phyloP scores from a whole-genome alignment of 2,113 vertebrate species.

The Pteruthius melanotis region DNA sequence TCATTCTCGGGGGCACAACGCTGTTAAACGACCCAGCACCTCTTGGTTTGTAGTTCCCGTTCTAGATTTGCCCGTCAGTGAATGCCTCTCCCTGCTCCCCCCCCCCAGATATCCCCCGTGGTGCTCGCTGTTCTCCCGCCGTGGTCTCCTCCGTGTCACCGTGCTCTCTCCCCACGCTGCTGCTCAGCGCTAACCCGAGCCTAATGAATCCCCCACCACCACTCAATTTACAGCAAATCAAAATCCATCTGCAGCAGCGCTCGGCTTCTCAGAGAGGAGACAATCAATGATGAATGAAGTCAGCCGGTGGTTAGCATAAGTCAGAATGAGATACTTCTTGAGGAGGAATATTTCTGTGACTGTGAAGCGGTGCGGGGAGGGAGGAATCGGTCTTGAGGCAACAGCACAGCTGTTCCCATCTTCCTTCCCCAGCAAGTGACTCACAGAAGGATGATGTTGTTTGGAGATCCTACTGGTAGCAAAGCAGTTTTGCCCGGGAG shows the following conservation, averaged over 20 bases:
- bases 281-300: conserved; percentile 51
- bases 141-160: neutral
- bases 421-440: conserved; percentile 2
- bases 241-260: conserved; percentile 19
- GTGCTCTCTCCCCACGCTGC: neutral
- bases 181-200: neutral
- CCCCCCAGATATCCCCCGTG: neutral
- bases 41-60: neutral
- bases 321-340: conserved; percentile 3
- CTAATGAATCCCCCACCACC: conserved; percentile 7
- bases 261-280: neutral
- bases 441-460: neutral
- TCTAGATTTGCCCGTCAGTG: neutral
- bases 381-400: neutral
- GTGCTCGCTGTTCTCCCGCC: neutral
- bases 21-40: neutral
- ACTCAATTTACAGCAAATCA: conserved; percentile 44
- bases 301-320: neutral
- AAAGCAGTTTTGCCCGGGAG: neutral
- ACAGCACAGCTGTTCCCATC: conserved; percentile 26
- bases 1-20: neutral
- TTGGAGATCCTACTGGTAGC: neutral
- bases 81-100: neutral
- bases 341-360: neutral
- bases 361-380: neutral